Percentiles rank a stretch among this genome's conserved stretches.
Evolutionary conservation across 1,140 invertebrate species (phyloP).

Genomic region (Apis dorsata): DNA sequence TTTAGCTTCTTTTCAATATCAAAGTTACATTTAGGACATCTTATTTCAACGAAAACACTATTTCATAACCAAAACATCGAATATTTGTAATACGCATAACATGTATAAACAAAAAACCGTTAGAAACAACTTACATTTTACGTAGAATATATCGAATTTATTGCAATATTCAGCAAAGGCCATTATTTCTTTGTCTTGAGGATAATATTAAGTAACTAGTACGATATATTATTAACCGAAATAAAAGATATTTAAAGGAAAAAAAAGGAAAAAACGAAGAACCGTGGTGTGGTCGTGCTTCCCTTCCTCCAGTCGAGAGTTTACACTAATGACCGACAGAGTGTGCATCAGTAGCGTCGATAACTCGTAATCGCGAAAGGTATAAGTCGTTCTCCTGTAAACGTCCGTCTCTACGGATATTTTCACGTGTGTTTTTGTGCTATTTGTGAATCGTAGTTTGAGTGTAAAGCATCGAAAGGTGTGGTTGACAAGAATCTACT

Average conservation of each 20-base stretch:
- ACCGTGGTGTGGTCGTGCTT: neutral
- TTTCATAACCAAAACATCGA: neutral
- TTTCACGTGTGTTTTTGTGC: slow-evolving; percentile 39
- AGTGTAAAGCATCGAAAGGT: slow-evolving; percentile 1
- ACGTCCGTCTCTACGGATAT: slow-evolving; percentile 35
- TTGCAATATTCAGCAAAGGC: neutral
- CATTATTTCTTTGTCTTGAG: neutral
- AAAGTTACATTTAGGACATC: neutral
- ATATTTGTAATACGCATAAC: neutral
- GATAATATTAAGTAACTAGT: neutral
- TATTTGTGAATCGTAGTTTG: slow-evolving; percentile 14
- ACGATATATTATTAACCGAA: neutral
- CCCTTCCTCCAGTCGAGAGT: slow-evolving; percentile 30
- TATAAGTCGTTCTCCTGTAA: slow-evolving; percentile 46
- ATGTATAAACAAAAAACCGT: neutral
- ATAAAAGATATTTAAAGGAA: neutral
- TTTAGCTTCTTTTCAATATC: no score
- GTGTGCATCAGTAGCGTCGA: slow-evolving; percentile 36
- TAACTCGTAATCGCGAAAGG: slow-evolving; percentile 54
- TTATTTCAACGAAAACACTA: neutral
- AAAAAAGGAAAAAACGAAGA: neutral
- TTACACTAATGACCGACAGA: slow-evolving; percentile 40
- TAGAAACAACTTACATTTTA: neutral
- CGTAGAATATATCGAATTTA: neutral
- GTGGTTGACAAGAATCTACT: neutral